Evolutionary conservation across 2,113 vertebrate species (phyloP).

Genomic region (Poeciliopsis prolifica): DNA sequence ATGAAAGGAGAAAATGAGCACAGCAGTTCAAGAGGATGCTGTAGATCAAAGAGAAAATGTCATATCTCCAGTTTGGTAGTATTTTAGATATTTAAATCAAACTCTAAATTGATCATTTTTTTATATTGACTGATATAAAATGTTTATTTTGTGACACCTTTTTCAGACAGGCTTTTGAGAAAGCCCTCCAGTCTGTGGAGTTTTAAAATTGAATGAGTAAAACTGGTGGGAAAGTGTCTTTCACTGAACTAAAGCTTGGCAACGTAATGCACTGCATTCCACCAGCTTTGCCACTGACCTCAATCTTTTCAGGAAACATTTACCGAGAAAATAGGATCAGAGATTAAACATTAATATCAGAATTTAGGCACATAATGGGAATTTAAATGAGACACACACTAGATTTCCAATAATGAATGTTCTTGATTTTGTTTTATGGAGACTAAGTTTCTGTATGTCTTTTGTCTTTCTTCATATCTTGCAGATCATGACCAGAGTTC

Average conservation of each 20-base stretch:
- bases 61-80: too few relatives aligned
- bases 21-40: too few relatives aligned
- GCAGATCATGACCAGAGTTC: constrained; percentile 56
- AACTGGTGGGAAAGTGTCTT: constrained; percentile 36
- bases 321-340: constrained; percentile 53
- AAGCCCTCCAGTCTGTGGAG: constrained; percentile 15
- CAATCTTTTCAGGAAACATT: constrained; percentile 71
- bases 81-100: too few relatives aligned
- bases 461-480: constrained; percentile 37
- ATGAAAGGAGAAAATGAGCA: too few relatives aligned
- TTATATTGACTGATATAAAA: too few relatives aligned
- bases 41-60: too few relatives aligned
- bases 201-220: constrained; percentile 35
- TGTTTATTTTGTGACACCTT: too few relatives aligned
- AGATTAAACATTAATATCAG: constrained; percentile 64
- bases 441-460: constrained; percentile 44
- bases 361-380: constrained; percentile 25
- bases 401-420: constrained; percentile 37
- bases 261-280: constrained; percentile 58
- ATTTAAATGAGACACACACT: constrained; percentile 41
- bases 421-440: constrained; percentile 26
- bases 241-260: constrained; percentile 44
- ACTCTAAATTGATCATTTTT: too few relatives aligned
- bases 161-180: too few relatives aligned
- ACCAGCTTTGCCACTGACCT: constrained; percentile 63